Percentiles rank a stretch among this genome's conserved stretches.
These are phyloP conservation scores for Clavelina lepadiformis DNA, from an alignment of 23 tunicate genomes.

Conservation along the genomic window DNA sequence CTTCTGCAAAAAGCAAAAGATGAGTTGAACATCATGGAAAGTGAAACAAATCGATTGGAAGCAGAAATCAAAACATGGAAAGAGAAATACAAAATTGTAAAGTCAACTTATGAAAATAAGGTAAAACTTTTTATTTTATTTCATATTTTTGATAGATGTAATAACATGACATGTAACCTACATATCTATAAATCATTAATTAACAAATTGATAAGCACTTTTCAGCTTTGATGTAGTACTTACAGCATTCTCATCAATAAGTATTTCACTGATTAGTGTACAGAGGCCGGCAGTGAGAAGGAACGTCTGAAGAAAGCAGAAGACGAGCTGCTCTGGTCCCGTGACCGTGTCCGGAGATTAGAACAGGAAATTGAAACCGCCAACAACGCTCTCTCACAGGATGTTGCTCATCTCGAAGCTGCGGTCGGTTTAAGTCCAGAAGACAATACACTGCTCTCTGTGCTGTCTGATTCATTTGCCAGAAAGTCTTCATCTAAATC, in stretches of 20 bases:
- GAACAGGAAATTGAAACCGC: conserved; percentile 58
- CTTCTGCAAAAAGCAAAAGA: conserved; percentile 56
- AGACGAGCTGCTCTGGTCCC: conserved; percentile 66
- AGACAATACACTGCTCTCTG: conserved; percentile 14
- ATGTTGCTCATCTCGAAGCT: conserved; percentile 28
- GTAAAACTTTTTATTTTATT: no score
- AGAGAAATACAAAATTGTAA: conserved; percentile 49
- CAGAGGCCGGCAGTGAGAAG: conserved; percentile 29
- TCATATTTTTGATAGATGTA: no score
- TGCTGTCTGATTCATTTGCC: conserved; percentile 28
- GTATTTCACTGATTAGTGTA: conserved; percentile 31
- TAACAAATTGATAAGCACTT: no score
- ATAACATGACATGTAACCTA: no score
- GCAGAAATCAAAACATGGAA: conserved; percentile 35
- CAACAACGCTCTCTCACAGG: conserved; percentile 39
- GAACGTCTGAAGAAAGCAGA: conserved; percentile 38
- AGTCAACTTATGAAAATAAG: conserved; percentile 50
- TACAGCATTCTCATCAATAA: no score
- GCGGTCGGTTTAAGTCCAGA: conserved; percentile 25
- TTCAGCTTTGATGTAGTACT: no score
- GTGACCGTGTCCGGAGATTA: conserved; percentile 31
- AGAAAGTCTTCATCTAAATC: conserved; percentile 10
- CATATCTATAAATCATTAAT: no score
- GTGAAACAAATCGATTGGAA: conserved; percentile 19
- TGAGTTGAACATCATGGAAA: conserved; percentile 26